Evolutionary conservation across 2,113 vertebrate genomes (phyloP), one percentile per base, ranked within the genome.

Genomic region (Trachemys scripta): DNA sequence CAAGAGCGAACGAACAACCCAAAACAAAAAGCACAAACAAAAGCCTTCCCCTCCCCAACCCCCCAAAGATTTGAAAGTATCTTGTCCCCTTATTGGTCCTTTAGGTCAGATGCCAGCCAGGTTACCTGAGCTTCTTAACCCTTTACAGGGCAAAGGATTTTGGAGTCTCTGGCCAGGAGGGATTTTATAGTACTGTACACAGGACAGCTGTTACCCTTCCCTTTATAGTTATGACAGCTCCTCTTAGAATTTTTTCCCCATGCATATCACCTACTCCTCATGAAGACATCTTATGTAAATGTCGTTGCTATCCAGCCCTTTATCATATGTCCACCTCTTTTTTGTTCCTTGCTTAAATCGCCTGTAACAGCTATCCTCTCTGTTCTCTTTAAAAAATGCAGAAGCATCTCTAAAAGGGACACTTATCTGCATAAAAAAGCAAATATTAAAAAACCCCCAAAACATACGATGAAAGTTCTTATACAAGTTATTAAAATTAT

Each of bases 291-390:
- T 54, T 94, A 92, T 75, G 83, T 1, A 87, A 87, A 69, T 3
- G 14, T 3, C 72, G 13, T 89, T 29, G 62, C 20, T 80, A 91
- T 84, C 83, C 8, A 91, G 10, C 89, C 76, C 5, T 57, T 80
- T 86, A 90, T 93, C 69, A 90, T 31, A 47, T 83, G 45, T 76
- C 75, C 25, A 92, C 72, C n/a, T 92, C 20, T 84, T 92, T 56
- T 57, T 84, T 91, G 80, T 1, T 94, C 65, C 22, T 69, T 76
- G 22, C 16, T 72, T 87, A 80, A 85, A 92, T 79, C 72, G 59
- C 62, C 82, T 72, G 6, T 6, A 90, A 65, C 13, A 82, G 20
- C 75, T 59, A 84, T 47, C 59, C 47, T 85, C 42, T 65, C 35
- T 76, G 90, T 47, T 82, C 42, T 25, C 80, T 89, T n/a, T 80